Conservation (phyloP, 2,113 vertebrate species). For the Neodontobutis hainanensis region DNA sequence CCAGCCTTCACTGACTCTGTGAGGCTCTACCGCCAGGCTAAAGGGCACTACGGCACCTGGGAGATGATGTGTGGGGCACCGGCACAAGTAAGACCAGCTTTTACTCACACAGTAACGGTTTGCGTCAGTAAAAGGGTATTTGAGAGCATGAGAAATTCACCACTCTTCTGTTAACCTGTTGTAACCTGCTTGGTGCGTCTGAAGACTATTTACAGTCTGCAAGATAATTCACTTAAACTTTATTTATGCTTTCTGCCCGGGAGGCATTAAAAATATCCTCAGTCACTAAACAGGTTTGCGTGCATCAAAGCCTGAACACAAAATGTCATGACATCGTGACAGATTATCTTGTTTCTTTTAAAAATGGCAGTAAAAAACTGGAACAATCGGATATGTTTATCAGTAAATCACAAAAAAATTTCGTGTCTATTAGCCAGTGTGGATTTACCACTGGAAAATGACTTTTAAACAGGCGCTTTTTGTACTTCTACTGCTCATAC, state of each 20-base stretch:
- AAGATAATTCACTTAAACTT: background rate
- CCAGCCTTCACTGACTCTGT: conserved; percentile 91
- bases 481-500: too few relatives aligned
- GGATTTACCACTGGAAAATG: background rate
- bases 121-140: background rate
- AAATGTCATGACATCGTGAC: background rate
- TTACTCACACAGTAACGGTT: background rate
- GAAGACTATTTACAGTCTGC: background rate
- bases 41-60: conserved; percentile 92
- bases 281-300: conserved; percentile 7
- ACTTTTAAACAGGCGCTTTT: background rate
- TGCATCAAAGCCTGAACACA: background rate
- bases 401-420: background rate
- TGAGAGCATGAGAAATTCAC: background rate
- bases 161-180: background rate
- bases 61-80: conserved; percentile 93
- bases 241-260: background rate
- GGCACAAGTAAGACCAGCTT: conserved; percentile 79
- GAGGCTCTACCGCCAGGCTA: conserved; percentile 89
- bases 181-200: rapidly evolving
- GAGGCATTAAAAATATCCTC: background rate
- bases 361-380: background rate
- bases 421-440: background rate
- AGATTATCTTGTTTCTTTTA: background rate
- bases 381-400: background rate